Base-by-base conservation (phyloP, 2,797 vertebrate genomes). In the Chrosomus eos region DNA sequence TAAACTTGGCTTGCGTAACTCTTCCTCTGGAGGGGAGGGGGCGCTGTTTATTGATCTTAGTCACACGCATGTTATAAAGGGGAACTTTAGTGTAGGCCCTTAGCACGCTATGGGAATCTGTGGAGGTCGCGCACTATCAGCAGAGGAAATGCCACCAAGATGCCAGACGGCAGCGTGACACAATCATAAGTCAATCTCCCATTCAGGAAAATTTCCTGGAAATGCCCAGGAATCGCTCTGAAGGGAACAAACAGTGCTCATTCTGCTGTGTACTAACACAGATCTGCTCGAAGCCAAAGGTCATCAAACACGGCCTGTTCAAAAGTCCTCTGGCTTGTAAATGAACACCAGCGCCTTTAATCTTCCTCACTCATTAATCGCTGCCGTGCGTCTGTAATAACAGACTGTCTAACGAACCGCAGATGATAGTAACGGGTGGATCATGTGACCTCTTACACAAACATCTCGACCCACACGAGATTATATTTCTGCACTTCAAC, bases 41-140 rank as follows among this genome's bases (percentile, higher is more conserved):
- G 92, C 90, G 82, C 89, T 95, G 95, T 96, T 97, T 95, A 97
- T 93, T 94, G 94, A 94, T 94, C 95, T 96, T 94, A 95, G 95
- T 95, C 95, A 95, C 95, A 96, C 93, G 95, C 92, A 86, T 79
- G 91, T 92, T 93, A 91, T 91, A 88, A 94, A 95, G 91, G 93
- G 92, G 93, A 96, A 95, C 94, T 96, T 80, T 94, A 93, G 89
- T 93, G 92, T 91, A 92, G 91, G 91, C 36, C 80, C 84, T 95
- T 94, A 89, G 93, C 95, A 97, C 89, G 92, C 95, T 93, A 96
- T 95, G 93, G 93, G 94, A 94, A 93, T 93, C 86, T 89, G 80
- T 64, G 48, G 86, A 84, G 83, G 80, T 84, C 72, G 31, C 10
- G 28, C n/a, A 18, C 89, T 79, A 58, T 82, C 78, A 85, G 76